Base-by-base conservation (phyloP, 2,888 invertebrate species). In the Ryuthela nishihirai region DNA sequence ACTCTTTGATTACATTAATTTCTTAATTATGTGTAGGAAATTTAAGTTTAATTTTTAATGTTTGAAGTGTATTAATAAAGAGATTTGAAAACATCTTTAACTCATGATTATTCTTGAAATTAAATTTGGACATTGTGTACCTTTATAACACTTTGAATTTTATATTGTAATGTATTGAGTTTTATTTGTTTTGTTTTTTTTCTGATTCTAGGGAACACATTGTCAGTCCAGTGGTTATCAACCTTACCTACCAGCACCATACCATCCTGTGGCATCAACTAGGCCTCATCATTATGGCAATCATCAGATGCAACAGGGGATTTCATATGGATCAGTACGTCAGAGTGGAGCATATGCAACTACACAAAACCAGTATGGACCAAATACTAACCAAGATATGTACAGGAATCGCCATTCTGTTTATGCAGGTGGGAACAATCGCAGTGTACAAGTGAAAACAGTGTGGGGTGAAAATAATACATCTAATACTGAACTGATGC, bases 251-350 rank as follows among this genome's bases (percentile, higher is more conserved):
- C 52, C 52, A 29, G 43, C 48, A 34, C 53, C 58, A 15, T 62
- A 62, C 25, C 55, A 54, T 41, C 62, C 62, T 24, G 35, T 53
- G 15, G 50, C 54, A 24, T 46, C 54, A n/a, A 46, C 48, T 23
- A 41, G 50, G 42, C 55, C 56, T 20, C 50, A 58, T 21, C 50
- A 48, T 38, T 50, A 55, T 49, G 54, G 34, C n/a, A 53, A 52
- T 34, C 56, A 54, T 42, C 62, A 62, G 44, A 62, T 62, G 62
- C 62, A 62, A 21, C 47, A 45, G 26, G 54, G 48, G 18, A 54
- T 60, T 49, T 42, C 49, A n/a, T 60, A 60, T 25, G 48, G 60
- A 35, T 15, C 43, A 15, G 32, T 15, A 26, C 62, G 53, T 39
- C 62, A 55, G 35, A 47, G 49, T 18, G 54, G 58, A 18, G 50